These are phyloP conservation scores for Lota lota DNA, from an alignment of 2,113 vertebrate genomes.

Conservation along the genomic window DNA sequence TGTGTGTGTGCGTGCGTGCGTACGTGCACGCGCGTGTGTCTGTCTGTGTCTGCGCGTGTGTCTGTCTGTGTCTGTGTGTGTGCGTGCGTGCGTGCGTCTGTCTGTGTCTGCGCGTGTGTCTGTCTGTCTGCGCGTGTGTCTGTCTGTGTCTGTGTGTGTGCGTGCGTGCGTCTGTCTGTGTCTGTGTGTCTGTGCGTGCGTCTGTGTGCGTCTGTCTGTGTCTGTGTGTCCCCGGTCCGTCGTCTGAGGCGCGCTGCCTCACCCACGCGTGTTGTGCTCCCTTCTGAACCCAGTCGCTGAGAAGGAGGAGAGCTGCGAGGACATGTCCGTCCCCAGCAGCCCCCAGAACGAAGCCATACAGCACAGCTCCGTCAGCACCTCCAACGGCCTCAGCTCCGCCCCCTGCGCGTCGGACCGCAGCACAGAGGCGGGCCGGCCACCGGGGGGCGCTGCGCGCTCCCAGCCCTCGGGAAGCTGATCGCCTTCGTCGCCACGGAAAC, in stretches of 20 bases:
- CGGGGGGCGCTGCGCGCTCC: slow-evolving; percentile 74
- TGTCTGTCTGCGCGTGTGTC: no score
- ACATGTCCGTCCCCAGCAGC: slow-evolving; percentile 90
- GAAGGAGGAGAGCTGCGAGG: slow-evolving; percentile 94
- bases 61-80: not conserved
- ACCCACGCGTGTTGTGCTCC: no score
- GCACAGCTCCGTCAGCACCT: slow-evolving; percentile 97
- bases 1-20: no score
- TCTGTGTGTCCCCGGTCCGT: not conserved
- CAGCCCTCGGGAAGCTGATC: slow-evolving; percentile 94
- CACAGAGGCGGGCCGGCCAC: slow-evolving; percentile 82
- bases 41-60: not conserved
- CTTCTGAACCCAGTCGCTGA: slow-evolving; percentile 75
- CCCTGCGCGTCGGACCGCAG: slow-evolving; percentile 84
- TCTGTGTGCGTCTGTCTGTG: slow-evolving; percentile 2
- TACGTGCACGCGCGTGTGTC: no score
- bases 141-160: no score
- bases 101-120: not conserved
- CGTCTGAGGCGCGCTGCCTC: slow-evolving; percentile 4
- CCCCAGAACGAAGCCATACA: slow-evolving; percentile 94
- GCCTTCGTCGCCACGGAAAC: slow-evolving; percentile 56
- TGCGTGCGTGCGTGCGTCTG: not conserved
- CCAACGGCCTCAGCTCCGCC: slow-evolving; percentile 90
- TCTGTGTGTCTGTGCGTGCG: slow-evolving; percentile 9
- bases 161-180: not conserved